phyloP scores from a whole-genome alignment of 92 coral and sea anemone genomes.

The Epizoanthus ramosus region DNA sequence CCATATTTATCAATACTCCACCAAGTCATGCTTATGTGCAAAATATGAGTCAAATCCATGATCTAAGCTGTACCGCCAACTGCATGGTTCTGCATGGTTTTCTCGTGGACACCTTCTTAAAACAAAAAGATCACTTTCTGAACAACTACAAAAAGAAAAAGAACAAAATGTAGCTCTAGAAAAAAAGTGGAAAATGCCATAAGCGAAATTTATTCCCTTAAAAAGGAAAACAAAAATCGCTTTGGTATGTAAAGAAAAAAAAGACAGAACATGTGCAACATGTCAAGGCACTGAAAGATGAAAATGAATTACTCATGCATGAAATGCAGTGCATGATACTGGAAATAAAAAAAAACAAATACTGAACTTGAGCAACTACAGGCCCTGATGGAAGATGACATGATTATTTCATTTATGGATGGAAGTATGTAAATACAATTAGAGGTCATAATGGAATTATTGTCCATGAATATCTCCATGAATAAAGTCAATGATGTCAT shows the following conservation, averaged over 20 bases:
- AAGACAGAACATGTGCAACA: conserved; percentile 38
- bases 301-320: conserved; percentile 28
- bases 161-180: background rate
- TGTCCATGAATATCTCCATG: too few species aligned
- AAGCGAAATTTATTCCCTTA: conserved; percentile 21
- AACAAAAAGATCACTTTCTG: conserved; percentile 1
- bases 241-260: conserved; percentile 30
- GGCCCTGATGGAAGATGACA: background rate
- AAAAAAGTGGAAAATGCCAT: background rate
- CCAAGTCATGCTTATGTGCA: too few species aligned
- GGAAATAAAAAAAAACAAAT: conserved; percentile 28
- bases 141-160: background rate
- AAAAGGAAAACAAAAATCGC: conserved; percentile 28
- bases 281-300: conserved; percentile 21
- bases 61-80: too few species aligned
- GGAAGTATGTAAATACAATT: conserved; percentile 39
- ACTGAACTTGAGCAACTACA: conserved; percentile 11
- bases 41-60: too few species aligned
- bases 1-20: too few species aligned
- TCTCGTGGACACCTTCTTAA: too few species aligned
- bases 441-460: conserved; percentile 12
- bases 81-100: too few species aligned
- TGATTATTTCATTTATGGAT: conserved; percentile 30
- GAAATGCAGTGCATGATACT: conserved; percentile 22
- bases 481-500: too few species aligned